phyloP scores from a whole-genome alignment of 2,888 invertebrate genomes.

The Calameuta idolon region DNA sequence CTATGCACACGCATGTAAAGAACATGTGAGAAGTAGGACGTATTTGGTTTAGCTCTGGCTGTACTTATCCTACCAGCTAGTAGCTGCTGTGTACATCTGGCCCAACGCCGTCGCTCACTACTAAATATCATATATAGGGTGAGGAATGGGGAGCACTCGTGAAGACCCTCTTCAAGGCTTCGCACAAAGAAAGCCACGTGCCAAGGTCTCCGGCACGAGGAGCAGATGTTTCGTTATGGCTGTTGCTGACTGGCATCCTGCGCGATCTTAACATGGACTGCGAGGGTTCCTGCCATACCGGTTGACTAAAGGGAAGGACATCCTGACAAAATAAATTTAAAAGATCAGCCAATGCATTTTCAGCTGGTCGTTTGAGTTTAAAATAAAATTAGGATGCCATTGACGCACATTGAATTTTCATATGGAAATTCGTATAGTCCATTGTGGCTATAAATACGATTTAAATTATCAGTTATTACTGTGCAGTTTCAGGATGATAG shows the following conservation, averaged over 20 bases:
- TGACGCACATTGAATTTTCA: not conserved
- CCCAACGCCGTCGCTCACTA: not conserved
- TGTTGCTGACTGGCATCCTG: not conserved
- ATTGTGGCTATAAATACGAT: not conserved
- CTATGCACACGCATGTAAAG: not conserved
- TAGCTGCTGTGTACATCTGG: constrained; percentile 8
- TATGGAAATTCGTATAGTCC: not conserved
- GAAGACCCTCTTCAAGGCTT: constrained; percentile 23
- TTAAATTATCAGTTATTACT: not conserved
- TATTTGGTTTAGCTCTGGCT: not conserved
- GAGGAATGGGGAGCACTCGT: not conserved
- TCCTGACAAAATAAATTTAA: constrained; percentile 1
- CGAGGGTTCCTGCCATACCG: not conserved
- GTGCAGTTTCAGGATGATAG: not conserved
- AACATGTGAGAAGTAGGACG: not conserved
- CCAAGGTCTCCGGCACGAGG: constrained; percentile 29
- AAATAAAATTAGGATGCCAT: not conserved
- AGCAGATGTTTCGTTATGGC: constrained; percentile 3
- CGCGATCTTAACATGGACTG: not conserved
- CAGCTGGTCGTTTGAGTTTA: not conserved
- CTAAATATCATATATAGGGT: constrained; percentile 1
- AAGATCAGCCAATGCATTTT: not conserved
- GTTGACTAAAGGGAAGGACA: not conserved
- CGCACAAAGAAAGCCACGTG: constrained; percentile 35
- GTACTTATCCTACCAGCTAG: not conserved